These are phyloP conservation scores for Atta cephalotes DNA, from an alignment of 1,140 invertebrate species.

Conservation along the genomic window DNA sequence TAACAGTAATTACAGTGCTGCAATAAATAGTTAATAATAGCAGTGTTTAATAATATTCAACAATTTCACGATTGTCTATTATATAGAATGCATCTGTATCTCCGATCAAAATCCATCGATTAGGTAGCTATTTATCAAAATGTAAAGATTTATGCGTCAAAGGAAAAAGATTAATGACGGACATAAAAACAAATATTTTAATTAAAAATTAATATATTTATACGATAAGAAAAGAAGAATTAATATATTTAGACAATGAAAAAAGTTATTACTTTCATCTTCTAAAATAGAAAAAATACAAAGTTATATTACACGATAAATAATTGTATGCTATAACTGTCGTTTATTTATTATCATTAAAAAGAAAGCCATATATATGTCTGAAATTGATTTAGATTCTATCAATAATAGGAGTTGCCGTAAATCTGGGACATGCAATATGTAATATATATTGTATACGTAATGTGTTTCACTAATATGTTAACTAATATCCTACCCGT, in stretches of 20 bases:
- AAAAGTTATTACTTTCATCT: not conserved
- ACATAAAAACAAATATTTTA: not conserved
- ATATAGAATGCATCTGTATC: not conserved
- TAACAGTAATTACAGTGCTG: not conserved
- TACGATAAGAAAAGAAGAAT: not conserved
- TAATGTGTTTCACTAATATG: slow-evolving; percentile 60
- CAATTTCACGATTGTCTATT: not conserved
- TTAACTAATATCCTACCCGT: slow-evolving; percentile 58
- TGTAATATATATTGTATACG: slow-evolving; percentile 28
- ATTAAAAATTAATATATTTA: not conserved
- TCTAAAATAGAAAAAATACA: not conserved
- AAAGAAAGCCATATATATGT: not conserved
- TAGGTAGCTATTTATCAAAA: not conserved
- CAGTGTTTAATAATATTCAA: not conserved
- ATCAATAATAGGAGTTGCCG: slow-evolving; percentile 19
- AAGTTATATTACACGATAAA: not conserved
- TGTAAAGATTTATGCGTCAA: not conserved
- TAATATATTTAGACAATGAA: not conserved
- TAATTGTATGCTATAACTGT: not conserved
- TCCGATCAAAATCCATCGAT: not conserved
- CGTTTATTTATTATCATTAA: not conserved
- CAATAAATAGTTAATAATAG: not conserved
- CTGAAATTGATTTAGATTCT: slow-evolving; percentile 13
- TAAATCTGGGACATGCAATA: slow-evolving; percentile 44
- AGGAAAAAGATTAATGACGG: not conserved